Conservation (phyloP, 2,113 vertebrate species). For the Rafetus swinhoei region DNA sequence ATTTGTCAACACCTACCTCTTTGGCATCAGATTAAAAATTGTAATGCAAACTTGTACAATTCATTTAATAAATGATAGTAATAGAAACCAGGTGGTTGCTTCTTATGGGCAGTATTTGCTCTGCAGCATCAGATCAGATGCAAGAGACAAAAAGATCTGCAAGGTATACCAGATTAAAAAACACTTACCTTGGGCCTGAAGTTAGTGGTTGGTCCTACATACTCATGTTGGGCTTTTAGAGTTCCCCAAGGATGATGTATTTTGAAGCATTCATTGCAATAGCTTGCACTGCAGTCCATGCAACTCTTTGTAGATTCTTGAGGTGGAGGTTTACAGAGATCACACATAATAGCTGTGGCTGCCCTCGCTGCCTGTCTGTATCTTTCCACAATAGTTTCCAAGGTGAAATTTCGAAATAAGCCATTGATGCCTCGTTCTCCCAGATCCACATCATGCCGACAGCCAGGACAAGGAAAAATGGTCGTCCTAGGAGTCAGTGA, state of each 20-base stretch:
- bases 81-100: background rate
- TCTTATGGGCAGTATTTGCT: background rate
- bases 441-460: conserved; percentile 92
- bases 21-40: background rate
- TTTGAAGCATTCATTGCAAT: conserved; percentile 98
- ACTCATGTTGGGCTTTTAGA: conserved; percentile 94
- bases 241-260: conserved; percentile 96
- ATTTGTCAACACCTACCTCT: background rate
- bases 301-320: conserved; percentile 98
- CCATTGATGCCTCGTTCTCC: conserved; percentile 97
- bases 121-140: background rate
- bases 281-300: conserved; percentile 97
- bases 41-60: background rate
- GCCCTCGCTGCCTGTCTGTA: conserved; percentile 95
- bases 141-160: background rate
- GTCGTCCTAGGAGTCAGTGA: conserved; percentile 90
- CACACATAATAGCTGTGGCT: conserved; percentile 94
- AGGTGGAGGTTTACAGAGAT: conserved; percentile 92
- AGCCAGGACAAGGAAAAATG: conserved; percentile 92
- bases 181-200: conserved; percentile 92
- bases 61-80: background rate
- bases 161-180: background rate
- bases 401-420: conserved; percentile 95
- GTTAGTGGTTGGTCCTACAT: conserved; percentile 94
- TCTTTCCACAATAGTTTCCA: conserved; percentile 96